phyloP scores from a whole-genome alignment of 2,797 vertebrate species.

The Chaenodraco wilsoni region DNA sequence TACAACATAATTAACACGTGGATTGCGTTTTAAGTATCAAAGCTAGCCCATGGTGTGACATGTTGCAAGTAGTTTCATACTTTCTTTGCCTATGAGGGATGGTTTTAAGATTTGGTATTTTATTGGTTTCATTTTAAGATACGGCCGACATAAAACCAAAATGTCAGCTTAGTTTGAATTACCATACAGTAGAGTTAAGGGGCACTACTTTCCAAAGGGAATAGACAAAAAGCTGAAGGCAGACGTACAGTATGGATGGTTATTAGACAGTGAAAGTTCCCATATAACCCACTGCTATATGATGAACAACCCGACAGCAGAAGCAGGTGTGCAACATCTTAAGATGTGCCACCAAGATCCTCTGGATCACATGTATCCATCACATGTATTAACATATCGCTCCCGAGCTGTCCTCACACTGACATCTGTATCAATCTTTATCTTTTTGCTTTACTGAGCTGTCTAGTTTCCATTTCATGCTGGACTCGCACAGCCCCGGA shows the following conservation, averaged over 20 bases:
- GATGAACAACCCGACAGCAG: background rate
- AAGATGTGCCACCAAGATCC: background rate
- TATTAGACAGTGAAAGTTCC: background rate
- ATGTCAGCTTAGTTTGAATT: background rate
- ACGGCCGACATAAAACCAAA: background rate
- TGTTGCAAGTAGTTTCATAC: too few species aligned
- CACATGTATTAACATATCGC: constrained; percentile 11
- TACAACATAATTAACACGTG: too few species aligned
- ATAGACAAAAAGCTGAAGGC: background rate
- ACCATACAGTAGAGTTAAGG: background rate
- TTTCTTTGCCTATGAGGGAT: too few species aligned
- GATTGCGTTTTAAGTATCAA: too few species aligned
- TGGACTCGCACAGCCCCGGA: constrained; percentile 24
- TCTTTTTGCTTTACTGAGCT: constrained; percentile 35
- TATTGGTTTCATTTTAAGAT: background rate
- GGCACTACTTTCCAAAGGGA: background rate
- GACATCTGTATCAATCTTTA: constrained; percentile 33
- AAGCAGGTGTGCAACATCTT: background rate
- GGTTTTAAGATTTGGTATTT: too few species aligned
- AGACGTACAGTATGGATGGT: background rate
- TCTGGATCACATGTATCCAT: constrained; percentile 5
- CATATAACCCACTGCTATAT: background rate
- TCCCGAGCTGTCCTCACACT: constrained; percentile 8
- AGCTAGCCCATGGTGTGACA: too few species aligned
- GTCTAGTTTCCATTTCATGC: constrained; percentile 33